A percentile compares a stretch with the other conserved stretches of the same genome.
Conservation (phyloP, 2,888 invertebrate genomes). For the Galeopsomyia nigrocyanea region DNA sequence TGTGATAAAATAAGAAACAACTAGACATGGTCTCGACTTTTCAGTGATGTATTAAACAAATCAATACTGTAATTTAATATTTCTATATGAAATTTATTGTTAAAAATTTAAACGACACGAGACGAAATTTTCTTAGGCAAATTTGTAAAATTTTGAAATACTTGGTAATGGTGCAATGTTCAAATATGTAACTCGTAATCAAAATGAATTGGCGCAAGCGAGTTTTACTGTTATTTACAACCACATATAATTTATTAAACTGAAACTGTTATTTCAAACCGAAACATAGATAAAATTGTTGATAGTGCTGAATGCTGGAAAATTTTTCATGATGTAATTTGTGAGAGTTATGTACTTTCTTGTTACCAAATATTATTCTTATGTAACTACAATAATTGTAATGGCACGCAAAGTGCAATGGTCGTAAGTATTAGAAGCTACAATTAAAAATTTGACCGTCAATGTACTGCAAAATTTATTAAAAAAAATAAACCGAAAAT, state of each 20-base stretch:
- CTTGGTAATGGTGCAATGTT: constrained; percentile 1
- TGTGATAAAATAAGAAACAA: constrained; percentile 42
- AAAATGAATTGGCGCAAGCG: constrained; percentile 25
- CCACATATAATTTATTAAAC: constrained; percentile 40
- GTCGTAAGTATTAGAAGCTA: constrained; percentile 29
- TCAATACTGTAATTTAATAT: constrained; percentile 46
- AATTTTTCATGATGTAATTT: constrained; percentile 35
- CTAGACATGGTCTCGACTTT: constrained; percentile 17
- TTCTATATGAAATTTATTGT: constrained; percentile 32
- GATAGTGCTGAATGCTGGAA: constrained; percentile 33
- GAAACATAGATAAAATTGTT: constrained; percentile 31
- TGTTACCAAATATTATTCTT: constrained; percentile 38
- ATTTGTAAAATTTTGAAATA: constrained; percentile 19
- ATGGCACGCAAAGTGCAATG: constrained; percentile 23
- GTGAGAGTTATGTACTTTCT: constrained; percentile 39
- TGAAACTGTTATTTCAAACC: constrained; percentile 13
- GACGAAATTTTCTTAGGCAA: constrained; percentile 4
- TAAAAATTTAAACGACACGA: constrained; percentile 26
- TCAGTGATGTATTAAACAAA: constrained; percentile 43
- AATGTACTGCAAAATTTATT: constrained; percentile 45
- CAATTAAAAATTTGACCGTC: constrained; percentile 39
- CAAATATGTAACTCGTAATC: neutral
- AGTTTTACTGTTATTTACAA: constrained; percentile 9
- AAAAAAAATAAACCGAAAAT: constrained; percentile 19
- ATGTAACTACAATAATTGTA: constrained; percentile 36